Evolutionary conservation across 2,113 vertebrate genomes (phyloP), one percentile per base, ranked within the genome.

Genomic region (Muscicapa adusta): DNA sequence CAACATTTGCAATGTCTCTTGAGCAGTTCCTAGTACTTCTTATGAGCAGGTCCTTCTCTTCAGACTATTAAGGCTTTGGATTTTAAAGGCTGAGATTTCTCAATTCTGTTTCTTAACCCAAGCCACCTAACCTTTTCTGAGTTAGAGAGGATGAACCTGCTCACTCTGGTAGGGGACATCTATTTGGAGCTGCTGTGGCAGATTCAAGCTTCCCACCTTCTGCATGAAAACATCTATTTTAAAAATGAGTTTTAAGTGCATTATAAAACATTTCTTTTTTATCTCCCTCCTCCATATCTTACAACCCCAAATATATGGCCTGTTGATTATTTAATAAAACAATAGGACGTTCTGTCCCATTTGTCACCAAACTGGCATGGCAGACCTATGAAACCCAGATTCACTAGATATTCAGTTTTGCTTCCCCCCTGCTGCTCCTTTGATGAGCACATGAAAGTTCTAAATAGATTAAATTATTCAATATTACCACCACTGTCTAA

Each of bases 381-480:
- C 42, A 76, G 57, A 65, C 4, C 16, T 60, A 42, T 12, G 45
- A 63, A 88, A 86, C n/a, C 3, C 20, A 91, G 57, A 54, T 50
- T 34, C 34, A 85, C 60, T 34, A 61, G 11, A 54, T 42, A 82
- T 29, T 61, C 66, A 89, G 36, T 33, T 85, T 78, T 50, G 18
- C 28, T 70, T 36, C 6, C 22, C 12, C 8, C 8, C 10, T 14
- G 18, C 45, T 63, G 14, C 34, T 70, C 16, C 54, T 91, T 75
- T 54, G 71, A 36, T 33, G 17, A 89, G 38, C 10, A 70, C 17
- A 43, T 2, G 15, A 29, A 62, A 62, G 34, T 66, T 73, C 34
- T 80, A 91, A 94, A 93, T 63, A 76, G 54, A 77, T 58, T 82
- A 60, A 82, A 85, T 90, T 89, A 85, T 73, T 94, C 80, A 89